A percentile compares a stretch with the other conserved stretches of the same genome.
These are phyloP conservation scores for Dioctria rufipes DNA, from an alignment of 2,888 invertebrate genomes.

Conservation along the genomic window DNA sequence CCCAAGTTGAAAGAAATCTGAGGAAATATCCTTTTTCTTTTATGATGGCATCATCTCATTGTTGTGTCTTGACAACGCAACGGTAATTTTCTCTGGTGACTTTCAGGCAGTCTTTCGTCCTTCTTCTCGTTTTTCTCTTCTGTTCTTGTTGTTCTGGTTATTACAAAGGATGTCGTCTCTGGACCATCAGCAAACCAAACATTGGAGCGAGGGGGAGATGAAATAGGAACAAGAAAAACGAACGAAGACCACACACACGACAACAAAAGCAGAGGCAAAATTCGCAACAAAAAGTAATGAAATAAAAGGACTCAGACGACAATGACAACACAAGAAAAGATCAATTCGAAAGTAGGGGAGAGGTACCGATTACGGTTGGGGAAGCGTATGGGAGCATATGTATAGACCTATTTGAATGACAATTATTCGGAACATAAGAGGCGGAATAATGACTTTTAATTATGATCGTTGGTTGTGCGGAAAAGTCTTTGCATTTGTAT, in stretches of 20 bases:
- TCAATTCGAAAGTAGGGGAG: background rate
- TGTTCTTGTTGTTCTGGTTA: background rate
- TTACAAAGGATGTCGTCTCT: too few relatives aligned
- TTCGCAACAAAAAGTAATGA: background rate
- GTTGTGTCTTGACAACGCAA: background rate
- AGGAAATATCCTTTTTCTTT: conserved; percentile 13
- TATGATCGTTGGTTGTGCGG: conserved; percentile 56
- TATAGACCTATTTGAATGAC: conserved; percentile 48
- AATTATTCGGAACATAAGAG: conserved; percentile 56
- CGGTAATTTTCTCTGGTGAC: conserved; percentile 25
- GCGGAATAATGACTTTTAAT: conserved; percentile 59
- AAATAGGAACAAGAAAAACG: conserved; percentile 9
- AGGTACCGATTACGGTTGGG: background rate
- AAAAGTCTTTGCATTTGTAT: background rate
- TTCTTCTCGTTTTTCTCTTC: background rate
- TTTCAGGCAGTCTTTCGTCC: background rate
- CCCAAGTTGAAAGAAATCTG: conserved; percentile 1
- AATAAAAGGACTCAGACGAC: background rate
- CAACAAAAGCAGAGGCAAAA: conserved; percentile 13
- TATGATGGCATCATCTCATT: conserved; percentile 3
- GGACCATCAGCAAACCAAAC: background rate
- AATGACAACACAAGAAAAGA: conserved; percentile 8
- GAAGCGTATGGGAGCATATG: background rate
- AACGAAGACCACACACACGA: conserved; percentile 18
- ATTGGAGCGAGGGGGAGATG: background rate